Evolutionary conservation across 2,113 vertebrate genomes (phyloP).

Genomic region (Furnarius figulus): DNA sequence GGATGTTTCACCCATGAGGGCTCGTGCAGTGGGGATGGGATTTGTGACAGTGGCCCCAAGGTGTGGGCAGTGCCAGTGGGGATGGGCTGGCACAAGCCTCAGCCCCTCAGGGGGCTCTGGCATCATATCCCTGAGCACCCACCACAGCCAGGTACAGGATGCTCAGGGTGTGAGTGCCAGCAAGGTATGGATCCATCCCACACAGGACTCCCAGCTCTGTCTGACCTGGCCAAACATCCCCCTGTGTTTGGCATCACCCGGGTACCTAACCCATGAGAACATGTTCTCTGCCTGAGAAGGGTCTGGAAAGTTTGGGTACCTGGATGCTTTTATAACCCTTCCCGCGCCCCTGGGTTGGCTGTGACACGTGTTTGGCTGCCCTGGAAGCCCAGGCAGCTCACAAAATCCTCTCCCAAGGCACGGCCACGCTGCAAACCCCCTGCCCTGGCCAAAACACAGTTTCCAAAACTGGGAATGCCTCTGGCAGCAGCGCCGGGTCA

Average conservation of each 20-base stretch:
- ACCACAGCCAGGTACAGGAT: background rate
- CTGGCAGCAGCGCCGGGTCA: background rate
- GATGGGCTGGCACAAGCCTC: background rate
- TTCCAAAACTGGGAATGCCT: background rate
- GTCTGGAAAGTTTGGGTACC: background rate
- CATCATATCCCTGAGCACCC: rapidly evolving
- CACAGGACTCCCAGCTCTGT: background rate
- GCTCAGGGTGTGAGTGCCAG: rapidly evolving
- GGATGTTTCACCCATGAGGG: background rate
- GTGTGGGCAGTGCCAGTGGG: rapidly evolving
- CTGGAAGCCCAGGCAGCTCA: background rate
- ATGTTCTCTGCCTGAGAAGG: background rate
- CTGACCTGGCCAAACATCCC: rapidly evolving
- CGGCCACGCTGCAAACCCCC: background rate
- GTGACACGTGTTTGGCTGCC: background rate
- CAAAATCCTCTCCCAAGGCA: background rate
- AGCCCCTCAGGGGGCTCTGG: background rate
- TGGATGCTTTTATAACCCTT: background rate
- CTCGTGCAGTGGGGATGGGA: rapidly evolving
- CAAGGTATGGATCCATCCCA: rapidly evolving
- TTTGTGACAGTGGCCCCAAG: background rate
- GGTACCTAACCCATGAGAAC: background rate
- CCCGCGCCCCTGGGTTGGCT: background rate
- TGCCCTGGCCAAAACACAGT: background rate
- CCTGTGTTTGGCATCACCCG: rapidly evolving